A percentile compares a stretch with the other conserved stretches of the same genome.
These are phyloP conservation scores for Catocala sponsa DNA, from an alignment of 2,888 invertebrate genomes.

Conservation along the genomic window DNA sequence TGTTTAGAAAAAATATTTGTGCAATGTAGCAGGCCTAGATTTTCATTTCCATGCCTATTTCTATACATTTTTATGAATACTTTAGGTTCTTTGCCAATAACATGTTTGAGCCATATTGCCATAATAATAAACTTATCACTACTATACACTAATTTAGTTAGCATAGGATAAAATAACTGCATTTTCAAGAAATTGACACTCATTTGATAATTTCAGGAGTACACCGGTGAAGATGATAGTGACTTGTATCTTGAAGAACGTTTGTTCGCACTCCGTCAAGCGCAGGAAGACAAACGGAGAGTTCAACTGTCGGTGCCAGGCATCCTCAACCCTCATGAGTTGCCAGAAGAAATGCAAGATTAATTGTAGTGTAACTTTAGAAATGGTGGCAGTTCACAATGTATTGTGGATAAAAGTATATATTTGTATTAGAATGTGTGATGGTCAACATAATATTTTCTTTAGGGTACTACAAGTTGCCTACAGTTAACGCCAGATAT, in stretches of 20 bases:
- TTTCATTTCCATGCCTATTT: no score
- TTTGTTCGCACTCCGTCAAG: slow-evolving; percentile 94
- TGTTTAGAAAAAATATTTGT: no score
- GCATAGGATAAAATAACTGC: no score
- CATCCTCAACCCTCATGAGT: slow-evolving; percentile 97
- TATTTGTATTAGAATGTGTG: slow-evolving; percentile 42
- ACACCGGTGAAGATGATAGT: slow-evolving; percentile 98
- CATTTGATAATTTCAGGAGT: slow-evolving; percentile 91
- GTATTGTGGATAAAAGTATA: slow-evolving; percentile 40
- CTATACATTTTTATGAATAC: no score
- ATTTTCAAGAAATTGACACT: neutral
- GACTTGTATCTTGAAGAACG: slow-evolving; percentile 99
- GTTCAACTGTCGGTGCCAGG: slow-evolving; percentile 98
- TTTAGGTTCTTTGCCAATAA: no score
- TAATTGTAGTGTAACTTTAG: slow-evolving; percentile 69
- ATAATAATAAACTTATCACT: no score
- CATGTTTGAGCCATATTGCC: no score
- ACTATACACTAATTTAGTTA: no score
- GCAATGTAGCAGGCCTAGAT: no score
- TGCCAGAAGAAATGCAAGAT: slow-evolving; percentile 98
- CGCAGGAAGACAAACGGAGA: slow-evolving; percentile 97
- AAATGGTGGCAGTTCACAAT: slow-evolving; percentile 69
- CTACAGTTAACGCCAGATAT: slow-evolving; percentile 26
- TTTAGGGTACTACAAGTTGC: slow-evolving; percentile 34
- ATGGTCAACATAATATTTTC: slow-evolving; percentile 43